A percentile compares a stretch with the other conserved stretches of the same genome.
Evolutionary conservation across 2,888 invertebrate species (phyloP).

Genomic region (Silvanus unidentatus): DNA sequence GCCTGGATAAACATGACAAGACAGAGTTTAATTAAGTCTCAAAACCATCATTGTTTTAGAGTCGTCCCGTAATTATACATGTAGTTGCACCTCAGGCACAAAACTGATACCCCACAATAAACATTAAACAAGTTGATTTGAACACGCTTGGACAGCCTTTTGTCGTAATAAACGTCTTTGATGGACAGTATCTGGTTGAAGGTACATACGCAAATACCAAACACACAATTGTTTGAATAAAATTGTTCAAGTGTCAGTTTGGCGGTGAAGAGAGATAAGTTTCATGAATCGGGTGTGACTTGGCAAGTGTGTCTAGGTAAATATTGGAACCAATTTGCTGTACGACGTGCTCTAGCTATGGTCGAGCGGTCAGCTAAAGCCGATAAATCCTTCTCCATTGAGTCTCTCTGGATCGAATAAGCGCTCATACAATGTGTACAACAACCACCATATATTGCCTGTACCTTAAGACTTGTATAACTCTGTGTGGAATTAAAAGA

Average conservation of each 20-base stretch:
- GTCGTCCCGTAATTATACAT: slow-evolving; percentile 37
- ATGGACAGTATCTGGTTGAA: neutral
- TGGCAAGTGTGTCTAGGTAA: slow-evolving; percentile 22
- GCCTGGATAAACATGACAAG: slow-evolving; percentile 46
- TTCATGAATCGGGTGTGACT: neutral
- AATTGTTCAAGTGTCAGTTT: neutral
- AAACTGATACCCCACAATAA: slow-evolving; percentile 3
- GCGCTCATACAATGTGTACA: slow-evolving; percentile 9
- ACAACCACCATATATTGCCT: slow-evolving; percentile 9
- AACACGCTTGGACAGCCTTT: slow-evolving; percentile 10
- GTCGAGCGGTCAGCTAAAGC: slow-evolving; percentile 25
- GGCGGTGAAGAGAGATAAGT: neutral
- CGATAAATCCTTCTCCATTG: slow-evolving; percentile 30
- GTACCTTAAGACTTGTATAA: slow-evolving; percentile 4
- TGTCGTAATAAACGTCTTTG: neutral
- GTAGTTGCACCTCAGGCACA: slow-evolving; percentile 29
- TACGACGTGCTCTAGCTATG: slow-evolving; percentile 31
- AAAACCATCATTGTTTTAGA: slow-evolving; percentile 44
- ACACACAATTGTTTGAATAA: no score
- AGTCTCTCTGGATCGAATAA: slow-evolving; percentile 15
- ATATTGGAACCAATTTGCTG: slow-evolving; percentile 38
- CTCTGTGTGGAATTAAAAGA: slow-evolving; percentile 9
- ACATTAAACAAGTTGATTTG: neutral
- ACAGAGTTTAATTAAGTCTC: slow-evolving; percentile 46
- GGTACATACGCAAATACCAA: no score